Evolutionary conservation across 2,888 invertebrate genomes (phyloP).

Genomic region (Erynnis tages): DNA sequence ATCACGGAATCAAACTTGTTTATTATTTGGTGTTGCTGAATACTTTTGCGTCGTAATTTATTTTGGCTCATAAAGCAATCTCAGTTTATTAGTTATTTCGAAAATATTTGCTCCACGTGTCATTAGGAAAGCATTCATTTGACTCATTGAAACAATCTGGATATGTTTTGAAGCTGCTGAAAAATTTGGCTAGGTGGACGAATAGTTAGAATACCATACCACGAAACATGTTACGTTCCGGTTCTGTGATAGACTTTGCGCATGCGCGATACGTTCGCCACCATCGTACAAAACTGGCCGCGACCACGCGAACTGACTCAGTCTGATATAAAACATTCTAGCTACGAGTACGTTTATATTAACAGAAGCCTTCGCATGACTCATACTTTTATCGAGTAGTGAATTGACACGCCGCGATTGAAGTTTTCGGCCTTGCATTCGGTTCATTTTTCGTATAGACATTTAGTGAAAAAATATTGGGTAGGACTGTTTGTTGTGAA

Average conservation of each 20-base stretch:
- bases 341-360: slow-evolving; percentile 64
- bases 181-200: slow-evolving; percentile 63
- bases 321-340: slow-evolving; percentile 78
- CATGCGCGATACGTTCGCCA: slow-evolving; percentile 65
- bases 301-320: slow-evolving; percentile 70
- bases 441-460: slow-evolving; percentile 43
- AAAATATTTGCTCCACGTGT: slow-evolving; percentile 41
- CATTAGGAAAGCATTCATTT: slow-evolving; percentile 64
- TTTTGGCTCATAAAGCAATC: slow-evolving; percentile 4
- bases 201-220: slow-evolving; percentile 69
- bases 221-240: slow-evolving; percentile 49
- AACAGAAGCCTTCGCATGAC: slow-evolving; percentile 59
- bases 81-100: slow-evolving; percentile 6
- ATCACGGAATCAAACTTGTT: slow-evolving; percentile 19
- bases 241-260: slow-evolving; percentile 49
- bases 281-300: slow-evolving; percentile 74
- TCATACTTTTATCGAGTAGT: slow-evolving; percentile 72
- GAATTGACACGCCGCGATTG: slow-evolving; percentile 53
- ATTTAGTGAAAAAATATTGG: slow-evolving; percentile 52
- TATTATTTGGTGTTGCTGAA: slow-evolving; percentile 13
- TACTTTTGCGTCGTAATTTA: slow-evolving; percentile 9
- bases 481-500: slow-evolving; percentile 59
- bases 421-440: slow-evolving; percentile 51
- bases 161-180: slow-evolving; percentile 46
- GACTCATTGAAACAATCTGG: slow-evolving; percentile 55